Conservation (phyloP, 2,113 vertebrate species). For the Dermatemys mawii region DNA sequence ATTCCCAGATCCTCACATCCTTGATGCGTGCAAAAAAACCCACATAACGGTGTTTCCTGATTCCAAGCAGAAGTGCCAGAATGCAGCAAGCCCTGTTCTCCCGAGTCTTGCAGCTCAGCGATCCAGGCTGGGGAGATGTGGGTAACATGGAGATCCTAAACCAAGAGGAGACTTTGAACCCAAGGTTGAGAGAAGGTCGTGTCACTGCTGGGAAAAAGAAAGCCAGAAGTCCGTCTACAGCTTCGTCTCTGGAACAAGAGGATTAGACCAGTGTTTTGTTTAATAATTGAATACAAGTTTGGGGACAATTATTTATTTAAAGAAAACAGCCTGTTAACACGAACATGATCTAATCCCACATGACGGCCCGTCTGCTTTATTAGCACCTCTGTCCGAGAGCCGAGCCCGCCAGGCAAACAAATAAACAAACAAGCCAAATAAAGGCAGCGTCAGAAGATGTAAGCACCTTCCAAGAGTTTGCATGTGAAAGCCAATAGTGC, state of each 20-base stretch:
- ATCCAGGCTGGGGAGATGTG: neutral
- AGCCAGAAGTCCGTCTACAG: neutral
- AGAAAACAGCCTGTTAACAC: constrained; percentile 14
- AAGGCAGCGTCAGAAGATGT: neutral
- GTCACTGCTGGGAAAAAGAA: neutral
- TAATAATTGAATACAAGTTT: neutral
- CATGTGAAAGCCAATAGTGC: rapidly evolving
- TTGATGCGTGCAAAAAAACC: neutral
- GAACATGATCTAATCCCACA: neutral
- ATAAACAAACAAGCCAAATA: neutral
- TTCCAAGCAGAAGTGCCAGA: neutral
- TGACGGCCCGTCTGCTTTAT: neutral
- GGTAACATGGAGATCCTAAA: neutral
- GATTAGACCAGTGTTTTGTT: neutral
- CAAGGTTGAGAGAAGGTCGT: neutral
- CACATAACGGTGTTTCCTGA: neutral
- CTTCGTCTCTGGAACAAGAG: rapidly evolving
- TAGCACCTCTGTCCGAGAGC: constrained; percentile 11
- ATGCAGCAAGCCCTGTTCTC: neutral
- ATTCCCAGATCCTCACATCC: neutral
- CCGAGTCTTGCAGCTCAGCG: neutral
- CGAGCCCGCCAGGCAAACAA: neutral
- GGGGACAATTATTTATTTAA: neutral
- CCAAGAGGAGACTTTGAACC: neutral
- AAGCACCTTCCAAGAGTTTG: neutral